phyloP scores from a whole-genome alignment of 2,797 vertebrate genomes.

The Alosa sapidissima region DNA sequence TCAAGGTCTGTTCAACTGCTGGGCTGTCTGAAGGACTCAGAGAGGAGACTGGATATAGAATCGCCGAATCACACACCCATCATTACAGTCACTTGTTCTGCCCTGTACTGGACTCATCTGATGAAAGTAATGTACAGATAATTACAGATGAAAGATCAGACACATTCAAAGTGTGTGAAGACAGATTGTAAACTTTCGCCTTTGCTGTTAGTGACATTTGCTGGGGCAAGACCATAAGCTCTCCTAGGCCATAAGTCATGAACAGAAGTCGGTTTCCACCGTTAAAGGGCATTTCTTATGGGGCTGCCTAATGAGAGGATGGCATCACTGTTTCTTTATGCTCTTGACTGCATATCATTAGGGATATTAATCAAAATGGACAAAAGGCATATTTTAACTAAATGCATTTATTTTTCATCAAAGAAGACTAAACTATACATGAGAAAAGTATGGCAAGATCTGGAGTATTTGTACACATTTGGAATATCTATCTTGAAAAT shows the following conservation, averaged over 20 bases:
- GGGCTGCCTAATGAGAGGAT: neutral
- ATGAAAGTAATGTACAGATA: neutral
- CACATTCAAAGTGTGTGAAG: neutral
- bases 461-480: neutral
- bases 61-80: neutral
- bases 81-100: neutral
- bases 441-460: neutral
- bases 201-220: slow-evolving; percentile 39
- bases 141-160: neutral
- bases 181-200: slow-evolving; percentile 28
- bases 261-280: slow-evolving; percentile 27
- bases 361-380: neutral
- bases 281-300: neutral
- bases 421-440: neutral
- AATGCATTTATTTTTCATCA: neutral
- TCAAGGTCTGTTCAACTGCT: neutral
- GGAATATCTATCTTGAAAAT: neutral
- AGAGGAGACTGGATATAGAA: neutral
- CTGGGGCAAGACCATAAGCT: slow-evolving; percentile 33
- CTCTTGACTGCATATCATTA: neutral
- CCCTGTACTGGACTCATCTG: neutral
- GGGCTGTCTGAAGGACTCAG: neutral
- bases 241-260: slow-evolving; percentile 21
- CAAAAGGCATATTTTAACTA: neutral
- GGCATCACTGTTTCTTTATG: neutral